Base-by-base conservation (phyloP, 2,888 invertebrate genomes). In the Eupithecia subumbrata region DNA sequence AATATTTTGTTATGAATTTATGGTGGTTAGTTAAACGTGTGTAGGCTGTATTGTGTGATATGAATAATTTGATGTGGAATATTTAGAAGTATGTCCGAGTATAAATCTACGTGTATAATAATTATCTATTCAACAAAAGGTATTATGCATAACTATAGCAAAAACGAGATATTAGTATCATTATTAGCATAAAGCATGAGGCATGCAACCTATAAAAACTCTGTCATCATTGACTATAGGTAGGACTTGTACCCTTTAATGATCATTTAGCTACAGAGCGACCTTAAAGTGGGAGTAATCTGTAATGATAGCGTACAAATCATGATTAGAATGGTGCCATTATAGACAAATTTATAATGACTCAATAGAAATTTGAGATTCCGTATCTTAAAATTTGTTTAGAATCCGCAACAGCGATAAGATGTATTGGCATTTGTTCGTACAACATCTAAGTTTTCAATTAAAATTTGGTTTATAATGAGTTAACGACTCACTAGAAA, bases 221-320 rank as follows among this genome's bases (percentile, higher is more conserved):
- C 34, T 37, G 43, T 48, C 68, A 66, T 48, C 16, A 68, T 48
- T 40, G 63, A 69, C 48, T 68, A 60, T 48, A 73, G 67, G 52
- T 68, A 71, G n/a, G 43, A 48, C 56, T 45, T 25, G 63, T 56
- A 72, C 40, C 75, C 79, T 73, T 77, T 74, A 80, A 78, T 78
- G 75, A 80, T 77, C 74, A 72, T 76, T 79, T 80, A 76, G 80
- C 72, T 76, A 78, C 80, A 79, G 78, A 77, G 73, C 75, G 78
- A 75, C 74, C 73, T 79, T 77, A 78, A 79, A 75, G 73, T 45
- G 63, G 68, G 45, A 66, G 77, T 74, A 80, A 85, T 83, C 79
- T 79, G 75, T 82, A 82, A 82, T 82, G 78, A 79, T 71, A 82
- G 79, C 80, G 79, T 81, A 82, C 82, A 79, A 82, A 79, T 69